Base-by-base conservation (phyloP, 2,888 invertebrate genomes). In the Falcaria lacertinaria region DNA sequence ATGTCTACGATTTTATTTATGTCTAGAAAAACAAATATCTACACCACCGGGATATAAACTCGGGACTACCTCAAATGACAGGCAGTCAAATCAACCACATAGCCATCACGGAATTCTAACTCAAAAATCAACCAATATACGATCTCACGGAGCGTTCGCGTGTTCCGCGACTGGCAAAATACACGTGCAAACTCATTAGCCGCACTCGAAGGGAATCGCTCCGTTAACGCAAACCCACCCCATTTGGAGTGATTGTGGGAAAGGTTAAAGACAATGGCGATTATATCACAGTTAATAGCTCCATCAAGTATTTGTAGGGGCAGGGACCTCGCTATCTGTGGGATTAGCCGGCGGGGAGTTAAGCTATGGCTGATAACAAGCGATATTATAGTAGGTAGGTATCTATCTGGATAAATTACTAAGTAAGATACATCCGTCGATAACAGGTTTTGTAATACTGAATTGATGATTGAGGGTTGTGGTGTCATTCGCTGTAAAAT, bases 261-360 rank as follows among this genome's bases (percentile, higher is more conserved):
- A 83, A 77, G 75, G 70, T 69, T 80, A 84, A 86, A 88, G 84
- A 88, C 87, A 85, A 87, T 81, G 61, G 73, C 60, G 86, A 87
- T 88, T 70, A 70, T 77, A 82, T 85, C 86, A 71, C 66, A 65
- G 81, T 83, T 87, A 86, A 87, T 85, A 83, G 85, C 80, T 69
- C 60, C 76, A 76, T 80, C 77, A 72, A 70, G 60, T 60, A 66
- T 53, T 70, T 69, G 71, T 46, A 54, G 53, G 58, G 61, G 60
- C 54, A 55, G 61, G 63, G 61, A 61, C 58, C 62, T 59, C 48
- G 48, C 57, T 68, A 83, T 83, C 81, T 63, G 52, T 53, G 47
- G 81, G 85, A 86, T 87, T 85, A 86, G 65, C 73, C 44, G 60
- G 60, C 52, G 50, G 50, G 41, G 50, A 64, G 56, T 60, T 56